Base-by-base conservation (phyloP, 2,888 invertebrate species). In the Mimachlamys varia region DNA sequence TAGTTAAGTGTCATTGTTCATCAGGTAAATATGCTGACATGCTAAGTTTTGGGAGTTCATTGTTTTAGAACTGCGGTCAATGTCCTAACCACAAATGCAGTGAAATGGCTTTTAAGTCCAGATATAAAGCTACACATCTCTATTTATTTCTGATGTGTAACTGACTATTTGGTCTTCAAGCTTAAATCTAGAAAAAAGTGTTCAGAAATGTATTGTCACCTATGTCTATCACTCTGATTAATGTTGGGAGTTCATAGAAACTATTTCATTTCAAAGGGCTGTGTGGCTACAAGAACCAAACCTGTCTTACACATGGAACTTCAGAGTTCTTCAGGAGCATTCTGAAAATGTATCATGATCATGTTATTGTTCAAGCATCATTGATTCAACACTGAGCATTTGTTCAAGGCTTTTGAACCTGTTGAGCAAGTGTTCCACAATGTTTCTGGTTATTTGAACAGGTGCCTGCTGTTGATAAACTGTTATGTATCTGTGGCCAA, bases 261-360 rank as follows among this genome's bases (percentile, higher is more conserved):
- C 7, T 44, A 44, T 44, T 44, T 44, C 44, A 44, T 44, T 44
- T 44, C 44, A 62, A 62, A 22, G n/a, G 17, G 62, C 62, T n/a
- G n/a, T 62, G 17, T 22, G 22, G 62, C n/a, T 7, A 62, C 22
- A n/a, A n/a, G 62, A 62, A 62, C 22, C n/a, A 62, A 22, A 62
- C 62, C n/a, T 62, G 62, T 62, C 62, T n/a, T 62, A n/a, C n/a
- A 62, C 22, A 62, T 62, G 62, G 7, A 62, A 62, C 62, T 62
- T 62, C 62, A 62, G 22, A 62, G 62, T 22, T 62, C 22, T 4
- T 76, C 17, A 76, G 76, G 76, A 76, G 1, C 27, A 33, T 76
- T 76, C 76, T 22, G n/a, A 22, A 10, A 53, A 62, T 19, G n/a
- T 62, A 76, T 19, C 27, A 33, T 76, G 76, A 15, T 76, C 76